Evolutionary conservation across 2,888 invertebrate species (phyloP), one percentile per base, ranked within the genome.

Genomic region (Drosophila gaucha): DNA sequence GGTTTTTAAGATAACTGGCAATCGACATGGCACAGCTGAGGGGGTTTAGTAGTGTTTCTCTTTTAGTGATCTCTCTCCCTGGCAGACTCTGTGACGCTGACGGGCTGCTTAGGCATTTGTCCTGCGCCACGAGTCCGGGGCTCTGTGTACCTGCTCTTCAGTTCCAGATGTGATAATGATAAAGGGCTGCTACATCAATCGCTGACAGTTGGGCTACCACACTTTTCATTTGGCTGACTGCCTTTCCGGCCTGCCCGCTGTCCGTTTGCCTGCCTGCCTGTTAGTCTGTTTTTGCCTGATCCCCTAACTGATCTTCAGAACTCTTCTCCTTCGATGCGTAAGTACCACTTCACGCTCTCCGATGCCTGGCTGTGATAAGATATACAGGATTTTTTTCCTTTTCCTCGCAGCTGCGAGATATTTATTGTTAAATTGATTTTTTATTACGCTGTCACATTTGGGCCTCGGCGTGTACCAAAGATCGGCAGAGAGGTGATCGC

Each of bases 401-500:
- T 18, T 65, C 63, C 36, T 59, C 39, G 57, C 57, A 52, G 64
- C 58, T 14, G 59, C 75, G 82, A 76, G 67, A 85, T 85, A 83
- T 87, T 82, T 87, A 85, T 88, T 87, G 85, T 89, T 87, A 87
- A 85, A 85, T 85, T 85, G 85, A 85, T 85, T 88, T 85, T 85
- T 85, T 85, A 85, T 88, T 89, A 89, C 88, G 79, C 88, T 87
- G 85, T 88, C 89, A 85, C 84, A 87, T 85, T 88, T 86, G 76
- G 75, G 16, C 16, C 67, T 49, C 41, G 54, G 2, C 10, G 24
- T 41, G 41, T 60, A 43, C 47, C 38, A 38, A 44, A 41, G 47
- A 75, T 46, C 33, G 44, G 50, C 76, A 36, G 63, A 52, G 58
- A 63, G 71, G 59, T 62, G 83, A 75, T 85, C 80, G 77, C 80